Base-by-base conservation (phyloP, 92 coral and sea anemone species). In the Ricordea florida region DNA sequence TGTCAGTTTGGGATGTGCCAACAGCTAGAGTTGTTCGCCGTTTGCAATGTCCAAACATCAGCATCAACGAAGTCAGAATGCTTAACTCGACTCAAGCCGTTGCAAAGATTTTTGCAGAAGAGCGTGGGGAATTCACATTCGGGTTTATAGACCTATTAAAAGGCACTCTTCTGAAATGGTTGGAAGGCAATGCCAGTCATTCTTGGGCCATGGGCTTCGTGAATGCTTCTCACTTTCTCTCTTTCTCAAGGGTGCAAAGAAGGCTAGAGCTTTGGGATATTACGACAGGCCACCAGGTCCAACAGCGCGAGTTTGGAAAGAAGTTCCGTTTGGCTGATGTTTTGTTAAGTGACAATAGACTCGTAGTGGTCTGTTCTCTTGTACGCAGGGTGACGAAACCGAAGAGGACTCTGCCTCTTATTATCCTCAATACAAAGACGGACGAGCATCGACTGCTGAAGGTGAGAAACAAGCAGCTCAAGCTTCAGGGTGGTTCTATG, bases 201-300 rank as follows among this genome's bases (percentile, higher is more conserved):
- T 71, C 83, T 37, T 76, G 86, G 84, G 74, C 86, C 41, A 66
- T 87, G 31, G 85, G 79, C 5, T 51, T 82, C 23, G 46, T 77
- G 26, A 87, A 87, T 35, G 66, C 76, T 10, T 15, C 35, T 13
- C 58, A 53, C 42, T 75, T 87, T 45, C 73, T 87, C 69, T 77
- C 92, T 14, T 82, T 87, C 38, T 82, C 92, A 11, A 79, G 92
- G 22, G 92, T 74, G 15, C 81, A 84, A 35, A 60, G 85, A n/a
- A 68, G 65, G 36, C 77, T 87, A n/a, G 74, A 74, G 71, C 67
- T 70, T 17, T 87, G 92, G 88, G 50, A 76, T 62, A 62, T 82
- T 78, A 27, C 70, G 21, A 87, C 57, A 1, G 92, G 92, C 16
- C 70, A 48, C 18, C 62, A 76, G 6, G 49, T 83, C 10, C 67